Base-by-base conservation (phyloP, 2,888 invertebrate species). In the Pammene aurita region DNA sequence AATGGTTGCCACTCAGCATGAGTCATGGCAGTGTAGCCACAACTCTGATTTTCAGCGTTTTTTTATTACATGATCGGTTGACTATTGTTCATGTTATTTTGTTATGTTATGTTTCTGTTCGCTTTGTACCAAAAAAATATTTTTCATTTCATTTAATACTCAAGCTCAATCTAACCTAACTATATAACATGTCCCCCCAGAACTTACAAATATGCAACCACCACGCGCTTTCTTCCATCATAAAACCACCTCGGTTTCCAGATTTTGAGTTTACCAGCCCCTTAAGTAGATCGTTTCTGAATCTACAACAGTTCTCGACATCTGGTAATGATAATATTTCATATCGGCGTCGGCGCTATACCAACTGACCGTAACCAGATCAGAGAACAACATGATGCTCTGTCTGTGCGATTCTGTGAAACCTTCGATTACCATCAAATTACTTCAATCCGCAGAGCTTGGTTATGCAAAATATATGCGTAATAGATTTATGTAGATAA, bases 391-490 rank as follows among this genome's bases (percentile, higher is more conserved):
- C 54, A 81, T 85, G 79, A 77, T 79, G 74, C 89, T 84, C 87
- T 91, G 89, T 84, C 87, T 91, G 89, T 92, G 80, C 81, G 78
- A 71, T 92, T 92, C 92, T 87, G 83, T 88, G 92, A 90, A 92
- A 80, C 77, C 77, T 78, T 75, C 74, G 89, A 90, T 88, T 84
- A 77, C 75, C 80, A 88, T 86, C 87, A 78, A 72, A 75, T 77
- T 74, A 75, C 76, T 73, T 73, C 75, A 78, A 76, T 77, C 76
- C 78, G 77, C 76, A 74, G 76, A 69, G 74, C 78, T 80, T 18
- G 14, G 54, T 60, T 18, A 18, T 52, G 18, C 16, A 26, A 54
- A 58, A 44, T 57, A 63, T 63, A 35, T 16, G 46, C 18, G 14
- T 14, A 42, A 42, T 13, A 14, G n/a, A 10, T 0, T 13, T 13